These are phyloP conservation scores for Budorcas taxicolor DNA, from an alignment of 2,113 vertebrate genomes.

Conservation along the genomic window DNA sequence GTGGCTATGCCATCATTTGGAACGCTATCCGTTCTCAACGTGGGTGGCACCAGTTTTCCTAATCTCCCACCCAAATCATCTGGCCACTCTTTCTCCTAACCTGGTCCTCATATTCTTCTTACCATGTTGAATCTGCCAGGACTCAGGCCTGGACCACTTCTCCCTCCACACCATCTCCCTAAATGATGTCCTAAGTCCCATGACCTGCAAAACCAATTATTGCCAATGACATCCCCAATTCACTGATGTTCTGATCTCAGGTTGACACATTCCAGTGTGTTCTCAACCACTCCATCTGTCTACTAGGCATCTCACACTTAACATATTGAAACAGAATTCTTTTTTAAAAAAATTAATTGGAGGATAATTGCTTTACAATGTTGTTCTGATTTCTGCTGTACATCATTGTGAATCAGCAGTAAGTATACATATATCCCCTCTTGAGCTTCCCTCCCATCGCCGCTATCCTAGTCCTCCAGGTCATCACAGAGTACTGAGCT, in stretches of 20 bases:
- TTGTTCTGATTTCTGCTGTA: background rate
- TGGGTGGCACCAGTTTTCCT: background rate
- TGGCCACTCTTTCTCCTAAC: background rate
- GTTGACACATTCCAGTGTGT: background rate
- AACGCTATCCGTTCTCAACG: background rate
- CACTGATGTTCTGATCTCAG: background rate
- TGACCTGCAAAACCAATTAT: background rate
- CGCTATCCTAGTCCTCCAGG: background rate
- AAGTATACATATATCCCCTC: background rate
- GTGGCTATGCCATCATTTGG: accelerated
- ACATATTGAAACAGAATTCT: background rate
- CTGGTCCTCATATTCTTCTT: background rate
- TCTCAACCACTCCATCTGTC: background rate
- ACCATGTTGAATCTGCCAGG: background rate
- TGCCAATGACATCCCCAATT: background rate
- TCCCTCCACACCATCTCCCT: background rate
- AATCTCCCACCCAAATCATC: background rate
- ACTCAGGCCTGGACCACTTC: background rate
- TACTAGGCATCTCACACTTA: background rate
- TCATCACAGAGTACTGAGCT: background rate
- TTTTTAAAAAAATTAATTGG: background rate
- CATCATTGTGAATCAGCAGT: background rate
- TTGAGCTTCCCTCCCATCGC: background rate
- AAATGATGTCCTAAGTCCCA: background rate
- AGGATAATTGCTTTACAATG: background rate